A percentile compares a stretch with the other conserved stretches of the same genome.
Evolutionary conservation across 2,113 vertebrate species (phyloP).

Genomic region (Tricholaema leucomelas): DNA sequence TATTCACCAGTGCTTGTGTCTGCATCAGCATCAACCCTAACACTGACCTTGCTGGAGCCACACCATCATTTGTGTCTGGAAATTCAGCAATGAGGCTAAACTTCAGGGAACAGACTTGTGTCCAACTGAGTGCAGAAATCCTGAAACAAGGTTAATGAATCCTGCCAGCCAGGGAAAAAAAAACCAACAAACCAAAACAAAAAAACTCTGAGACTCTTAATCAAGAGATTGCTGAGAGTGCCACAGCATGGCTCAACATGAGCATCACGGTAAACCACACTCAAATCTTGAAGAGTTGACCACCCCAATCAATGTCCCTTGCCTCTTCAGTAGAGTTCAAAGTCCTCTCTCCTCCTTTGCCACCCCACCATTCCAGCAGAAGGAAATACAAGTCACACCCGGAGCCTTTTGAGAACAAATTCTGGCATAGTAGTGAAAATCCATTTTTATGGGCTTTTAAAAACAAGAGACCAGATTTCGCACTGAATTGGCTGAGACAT

Average conservation of each 20-base stretch:
- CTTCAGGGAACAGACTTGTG: background rate
- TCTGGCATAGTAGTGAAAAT: background rate
- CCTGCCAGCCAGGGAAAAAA: background rate
- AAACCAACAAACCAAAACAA: background rate
- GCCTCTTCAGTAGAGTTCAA: background rate
- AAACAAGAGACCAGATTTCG: background rate
- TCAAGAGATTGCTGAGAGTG: background rate
- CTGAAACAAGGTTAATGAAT: background rate
- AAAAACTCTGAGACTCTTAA: background rate
- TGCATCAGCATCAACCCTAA: background rate
- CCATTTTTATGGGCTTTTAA: background rate
- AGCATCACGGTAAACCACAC: rapidly evolving
- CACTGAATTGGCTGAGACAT: background rate
- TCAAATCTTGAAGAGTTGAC: background rate
- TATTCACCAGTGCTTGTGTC: background rate
- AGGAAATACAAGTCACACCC: background rate
- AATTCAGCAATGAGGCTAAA: background rate
- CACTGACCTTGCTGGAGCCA: background rate
- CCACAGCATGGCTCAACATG: background rate
- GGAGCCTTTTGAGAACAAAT: background rate
- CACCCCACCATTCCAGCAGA: background rate
- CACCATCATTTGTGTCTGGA: background rate
- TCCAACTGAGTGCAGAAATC: rapidly evolving
- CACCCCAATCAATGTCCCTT: background rate
- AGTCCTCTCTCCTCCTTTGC: background rate